phyloP scores from a whole-genome alignment of 2,888 invertebrate genomes.

The Pollenia amentaria region DNA sequence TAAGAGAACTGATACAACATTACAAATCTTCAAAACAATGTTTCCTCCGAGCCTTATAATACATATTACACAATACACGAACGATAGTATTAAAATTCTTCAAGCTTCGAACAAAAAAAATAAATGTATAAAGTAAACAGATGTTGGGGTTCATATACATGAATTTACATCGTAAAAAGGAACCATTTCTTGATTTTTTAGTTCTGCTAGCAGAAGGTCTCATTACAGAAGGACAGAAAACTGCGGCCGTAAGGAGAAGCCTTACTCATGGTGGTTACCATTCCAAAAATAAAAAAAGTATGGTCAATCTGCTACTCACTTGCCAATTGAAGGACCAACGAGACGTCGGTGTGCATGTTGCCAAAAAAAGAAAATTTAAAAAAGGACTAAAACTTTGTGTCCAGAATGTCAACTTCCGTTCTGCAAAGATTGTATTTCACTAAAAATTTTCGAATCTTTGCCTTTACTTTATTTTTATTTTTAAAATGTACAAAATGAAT shows the following conservation, averaged over 20 bases:
- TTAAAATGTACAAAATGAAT: too few relatives aligned
- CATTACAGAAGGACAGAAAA: constrained; percentile 66
- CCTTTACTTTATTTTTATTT: too few relatives aligned
- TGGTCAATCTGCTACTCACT: constrained; percentile 43
- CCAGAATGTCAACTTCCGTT: constrained; percentile 29
- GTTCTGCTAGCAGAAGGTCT: too few relatives aligned
- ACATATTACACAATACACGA: too few relatives aligned
- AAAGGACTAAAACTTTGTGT: constrained; percentile 53
- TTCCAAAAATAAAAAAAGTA: constrained; percentile 54
- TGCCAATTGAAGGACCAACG: constrained; percentile 53
- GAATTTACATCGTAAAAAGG: constrained; percentile 56
- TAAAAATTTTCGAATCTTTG: too few relatives aligned
- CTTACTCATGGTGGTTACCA: constrained; percentile 32
- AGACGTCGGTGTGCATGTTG: constrained; percentile 52
- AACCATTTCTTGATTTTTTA: constrained; percentile 59
- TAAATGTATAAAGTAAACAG: too few relatives aligned
- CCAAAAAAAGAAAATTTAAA: constrained; percentile 46
- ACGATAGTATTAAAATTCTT: too few relatives aligned
- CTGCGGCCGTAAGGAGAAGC: constrained; percentile 21
- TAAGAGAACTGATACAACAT: too few relatives aligned
- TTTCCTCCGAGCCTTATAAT: too few relatives aligned
- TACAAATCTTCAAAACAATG: too few relatives aligned
- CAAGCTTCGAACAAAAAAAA: too few relatives aligned
- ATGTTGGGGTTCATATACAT: constrained; percentile 57
- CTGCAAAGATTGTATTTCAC: constrained; percentile 29